Base-by-base conservation (phyloP, 1,140 invertebrate species). In the Drosophila rhopaloa region DNA sequence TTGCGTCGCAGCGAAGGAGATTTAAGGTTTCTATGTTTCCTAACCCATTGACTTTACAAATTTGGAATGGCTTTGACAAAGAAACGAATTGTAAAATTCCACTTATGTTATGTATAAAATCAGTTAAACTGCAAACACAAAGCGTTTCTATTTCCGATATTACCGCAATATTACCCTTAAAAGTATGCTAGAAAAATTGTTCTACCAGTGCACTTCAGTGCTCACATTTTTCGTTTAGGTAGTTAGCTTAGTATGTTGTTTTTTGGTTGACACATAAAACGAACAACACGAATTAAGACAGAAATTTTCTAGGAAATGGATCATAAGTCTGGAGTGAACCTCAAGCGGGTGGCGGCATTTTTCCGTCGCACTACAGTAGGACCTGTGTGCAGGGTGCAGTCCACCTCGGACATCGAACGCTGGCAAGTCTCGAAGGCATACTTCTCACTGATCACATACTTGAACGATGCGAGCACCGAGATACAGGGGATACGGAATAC, bases 351-450 rank as follows among this genome's bases (percentile, higher is more conserved):
- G 1, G 11, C 46, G 6, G 37, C 19, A 8, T 76, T 68, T 7
- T 61, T 68, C 35, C 14, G 14, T 0, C 27, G 41, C 7, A n/a
- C 11, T 4, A 68, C 44, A 19, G 16, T 29, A 1, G 79, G 56
- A 0, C 51, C 67, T 0, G 5, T 11, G 24, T 59, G 38, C 11
- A 41, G 13, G 58, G 59, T n/a, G 43, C 63, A 5, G 32, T 9
- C n/a, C 50, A 37, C 16, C 44, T 13, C 47, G 14, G 83, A 86
- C 29, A 47, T 60, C 0, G 44, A 24, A 0, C 1, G 9, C 4
- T 86, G 71, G 79, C 66, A 59, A 0, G 41, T 5, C 0, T 86
- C 82, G 9, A 11, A 43, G n/a, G 72, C 76, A 8, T 80, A 71
- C n/a, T 41, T 61, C 3, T 53, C 65, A 0, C 57, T 88, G 24